Percentiles rank a stretch among this genome's conserved stretches.
phyloP scores from a whole-genome alignment of 1,140 invertebrate species.

The Centruroides sculpturatus region DNA sequence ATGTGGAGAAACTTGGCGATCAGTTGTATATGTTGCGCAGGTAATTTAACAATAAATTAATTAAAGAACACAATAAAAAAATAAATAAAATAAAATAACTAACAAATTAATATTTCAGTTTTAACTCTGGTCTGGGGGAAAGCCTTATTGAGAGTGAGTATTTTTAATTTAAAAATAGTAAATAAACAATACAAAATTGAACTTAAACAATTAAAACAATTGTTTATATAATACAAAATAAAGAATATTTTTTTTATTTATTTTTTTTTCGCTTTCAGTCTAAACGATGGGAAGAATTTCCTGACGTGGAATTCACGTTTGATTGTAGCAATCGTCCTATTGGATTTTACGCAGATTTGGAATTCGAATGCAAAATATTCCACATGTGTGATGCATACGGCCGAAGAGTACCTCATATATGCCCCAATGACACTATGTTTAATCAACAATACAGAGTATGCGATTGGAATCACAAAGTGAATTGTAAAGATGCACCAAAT shows the following conservation, averaged over 20 bases:
- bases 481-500: constrained; percentile 38
- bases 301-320: constrained; percentile 44
- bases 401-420: constrained; percentile 42
- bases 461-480: constrained; percentile 44
- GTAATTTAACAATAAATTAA: too few relatives aligned
- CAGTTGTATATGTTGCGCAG: too few relatives aligned
- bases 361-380: constrained; percentile 46
- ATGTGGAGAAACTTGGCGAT: too few relatives aligned
- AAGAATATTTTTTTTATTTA: neutral
- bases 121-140: too few relatives aligned
- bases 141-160: too few relatives aligned
- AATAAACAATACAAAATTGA: too few relatives aligned
- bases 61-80: too few relatives aligned
- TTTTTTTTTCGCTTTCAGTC: constrained; percentile 23
- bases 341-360: constrained; percentile 44
- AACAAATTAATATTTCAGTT: too few relatives aligned
- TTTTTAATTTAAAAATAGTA: too few relatives aligned
- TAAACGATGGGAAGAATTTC: constrained; percentile 44
- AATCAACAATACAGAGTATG: constrained; percentile 45
- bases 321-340: constrained; percentile 40
- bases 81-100: too few relatives aligned
- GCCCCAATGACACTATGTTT: constrained; percentile 43
- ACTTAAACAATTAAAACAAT: too few relatives aligned
- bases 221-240: too few relatives aligned
- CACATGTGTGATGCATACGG: constrained; percentile 48